phyloP scores from a whole-genome alignment of 2,888 invertebrate species.

The Noctua comes region DNA sequence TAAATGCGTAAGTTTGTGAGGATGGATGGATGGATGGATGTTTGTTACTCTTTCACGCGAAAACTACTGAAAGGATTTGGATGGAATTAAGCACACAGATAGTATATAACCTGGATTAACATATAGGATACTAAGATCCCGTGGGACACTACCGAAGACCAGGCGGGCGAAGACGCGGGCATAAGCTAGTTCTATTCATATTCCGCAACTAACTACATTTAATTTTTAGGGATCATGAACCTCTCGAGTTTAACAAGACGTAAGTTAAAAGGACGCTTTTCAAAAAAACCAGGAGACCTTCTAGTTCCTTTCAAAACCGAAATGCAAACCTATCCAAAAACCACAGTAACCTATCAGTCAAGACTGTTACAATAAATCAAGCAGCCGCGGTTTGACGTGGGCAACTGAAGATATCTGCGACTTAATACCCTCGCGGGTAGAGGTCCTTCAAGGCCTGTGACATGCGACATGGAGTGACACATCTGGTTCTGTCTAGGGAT shows the following conservation, averaged over 20 bases:
- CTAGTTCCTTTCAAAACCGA: neutral
- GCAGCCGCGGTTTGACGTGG: slow-evolving; percentile 25
- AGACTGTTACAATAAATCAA: slow-evolving; percentile 43
- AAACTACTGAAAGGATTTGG: too few relatives aligned
- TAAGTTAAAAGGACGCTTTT: neutral
- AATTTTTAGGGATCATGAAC: neutral
- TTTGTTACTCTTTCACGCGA: too few relatives aligned
- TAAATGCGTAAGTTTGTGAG: too few relatives aligned
- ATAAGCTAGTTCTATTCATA: too few relatives aligned
- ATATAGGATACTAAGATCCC: too few relatives aligned
- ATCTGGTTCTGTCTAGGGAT: neutral
- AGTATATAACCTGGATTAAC: too few relatives aligned
- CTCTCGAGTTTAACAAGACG: neutral
- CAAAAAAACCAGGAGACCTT: neutral
- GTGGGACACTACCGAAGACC: too few relatives aligned
- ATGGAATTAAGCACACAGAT: too few relatives aligned
- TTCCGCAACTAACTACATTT: too few relatives aligned
- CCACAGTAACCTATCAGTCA: neutral
- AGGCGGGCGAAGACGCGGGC: too few relatives aligned
- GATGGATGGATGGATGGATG: too few relatives aligned
- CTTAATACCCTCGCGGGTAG: slow-evolving; percentile 18
- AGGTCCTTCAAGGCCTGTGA: slow-evolving; percentile 12
- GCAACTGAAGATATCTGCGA: slow-evolving; percentile 17
- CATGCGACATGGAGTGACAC: slow-evolving; percentile 18
- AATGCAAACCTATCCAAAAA: neutral